Conservation (phyloP, 2,888 invertebrate species). For the Trachelus troglodyta region DNA sequence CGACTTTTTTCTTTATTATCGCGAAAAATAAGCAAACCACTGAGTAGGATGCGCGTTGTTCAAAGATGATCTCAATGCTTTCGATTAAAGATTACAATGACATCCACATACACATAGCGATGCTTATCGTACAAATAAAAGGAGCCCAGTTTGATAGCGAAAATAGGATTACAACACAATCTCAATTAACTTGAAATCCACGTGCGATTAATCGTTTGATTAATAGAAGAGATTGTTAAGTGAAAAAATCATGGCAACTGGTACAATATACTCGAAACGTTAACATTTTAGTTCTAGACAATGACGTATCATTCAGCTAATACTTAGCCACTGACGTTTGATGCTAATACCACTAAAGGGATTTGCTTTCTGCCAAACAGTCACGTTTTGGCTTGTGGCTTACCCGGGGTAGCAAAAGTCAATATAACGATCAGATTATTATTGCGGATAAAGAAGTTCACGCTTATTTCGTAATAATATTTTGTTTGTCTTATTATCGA, state of each 20-base stretch:
- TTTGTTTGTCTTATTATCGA: not conserved
- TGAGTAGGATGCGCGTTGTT: not conserved
- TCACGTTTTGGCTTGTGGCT: slow-evolving; percentile 4
- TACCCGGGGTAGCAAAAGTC: slow-evolving; percentile 4
- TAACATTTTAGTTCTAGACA: not conserved
- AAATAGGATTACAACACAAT: not conserved
- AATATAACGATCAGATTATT: not conserved
- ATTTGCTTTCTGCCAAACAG: slow-evolving; percentile 3
- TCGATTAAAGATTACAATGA: not conserved
- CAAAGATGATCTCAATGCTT: not conserved
- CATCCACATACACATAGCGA: not conserved
- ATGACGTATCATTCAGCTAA: not conserved
- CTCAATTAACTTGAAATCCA: not conserved
- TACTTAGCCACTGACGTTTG: slow-evolving; percentile 6
- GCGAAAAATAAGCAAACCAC: not conserved
- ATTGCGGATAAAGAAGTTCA: not conserved
- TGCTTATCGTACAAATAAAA: not conserved
- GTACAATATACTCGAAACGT: not conserved
- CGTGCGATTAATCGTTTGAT: not conserved
- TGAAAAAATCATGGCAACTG: not conserved
- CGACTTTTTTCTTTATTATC: not conserved
- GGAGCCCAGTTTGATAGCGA: not conserved
- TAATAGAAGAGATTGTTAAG: not conserved
- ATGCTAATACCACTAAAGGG: slow-evolving; percentile 14
- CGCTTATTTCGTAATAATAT: not conserved